Conservation (phyloP, 2,888 invertebrate species). For the Campoletis raptor region DNA sequence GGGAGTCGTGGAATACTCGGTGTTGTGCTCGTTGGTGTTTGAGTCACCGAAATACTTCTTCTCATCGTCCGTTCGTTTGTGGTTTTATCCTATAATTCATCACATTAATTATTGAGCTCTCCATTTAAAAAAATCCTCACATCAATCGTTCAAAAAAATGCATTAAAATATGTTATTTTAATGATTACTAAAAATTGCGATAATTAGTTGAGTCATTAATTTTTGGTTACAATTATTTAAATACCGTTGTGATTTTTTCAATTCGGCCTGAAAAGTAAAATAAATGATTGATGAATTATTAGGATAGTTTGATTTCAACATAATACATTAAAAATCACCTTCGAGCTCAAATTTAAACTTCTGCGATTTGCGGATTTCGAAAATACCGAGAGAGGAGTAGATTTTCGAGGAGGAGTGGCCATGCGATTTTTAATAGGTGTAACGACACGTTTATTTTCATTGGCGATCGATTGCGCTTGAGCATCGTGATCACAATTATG, state of each 20-base stretch:
- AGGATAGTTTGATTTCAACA: background rate
- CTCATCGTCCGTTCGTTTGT: slow-evolving; percentile 62
- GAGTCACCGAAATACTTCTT: slow-evolving; percentile 72
- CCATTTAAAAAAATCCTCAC: background rate
- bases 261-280: background rate
- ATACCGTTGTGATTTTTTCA: background rate
- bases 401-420: slow-evolving; percentile 52
- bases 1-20: slow-evolving; percentile 38
- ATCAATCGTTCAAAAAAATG: background rate
- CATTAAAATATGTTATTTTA: background rate
- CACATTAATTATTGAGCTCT: background rate
- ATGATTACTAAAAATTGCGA: background rate
- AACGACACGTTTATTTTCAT: slow-evolving; percentile 12
- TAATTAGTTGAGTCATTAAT: background rate
- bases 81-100: slow-evolving; percentile 58
- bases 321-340: slow-evolving; percentile 52
- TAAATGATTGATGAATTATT: background rate
- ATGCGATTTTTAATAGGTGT: slow-evolving; percentile 58
- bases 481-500: slow-evolving; percentile 58
- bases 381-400: slow-evolving; percentile 31
- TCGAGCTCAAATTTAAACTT: slow-evolving; percentile 58
- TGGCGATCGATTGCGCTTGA: slow-evolving; percentile 14
- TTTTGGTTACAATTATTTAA: background rate
- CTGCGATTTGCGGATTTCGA: slow-evolving; percentile 54
- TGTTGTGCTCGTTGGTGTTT: slow-evolving; percentile 50